These are phyloP conservation scores for Acleris laterana DNA, from an alignment of 2,888 invertebrate species.

Conservation along the genomic window DNA sequence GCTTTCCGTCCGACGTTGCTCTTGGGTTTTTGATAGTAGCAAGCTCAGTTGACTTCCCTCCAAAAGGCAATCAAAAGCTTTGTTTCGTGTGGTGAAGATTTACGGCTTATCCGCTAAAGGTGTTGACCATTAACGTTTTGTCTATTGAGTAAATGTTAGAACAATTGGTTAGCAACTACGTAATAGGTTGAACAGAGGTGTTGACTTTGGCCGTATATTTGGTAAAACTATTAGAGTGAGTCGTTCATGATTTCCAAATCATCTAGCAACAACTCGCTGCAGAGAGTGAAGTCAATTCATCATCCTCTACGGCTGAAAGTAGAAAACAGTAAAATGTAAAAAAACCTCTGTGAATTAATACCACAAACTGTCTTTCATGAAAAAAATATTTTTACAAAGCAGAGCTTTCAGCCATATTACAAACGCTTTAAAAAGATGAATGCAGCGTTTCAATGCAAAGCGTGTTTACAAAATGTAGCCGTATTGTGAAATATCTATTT, in stretches of 20 bases:
- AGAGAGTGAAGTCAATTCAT: slow-evolving; percentile 6
- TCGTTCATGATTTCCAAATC: slow-evolving; percentile 25
- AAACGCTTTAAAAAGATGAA: slow-evolving; percentile 12
- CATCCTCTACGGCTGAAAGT: slow-evolving; percentile 13
- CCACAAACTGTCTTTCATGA: slow-evolving; percentile 10
- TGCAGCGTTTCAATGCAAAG: slow-evolving; percentile 11
- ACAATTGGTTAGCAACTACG: slow-evolving; percentile 26
- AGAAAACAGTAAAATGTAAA: slow-evolving; percentile 16
- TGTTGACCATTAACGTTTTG: slow-evolving; percentile 29
- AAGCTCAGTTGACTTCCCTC: slow-evolving; percentile 2
- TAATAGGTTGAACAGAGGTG: slow-evolving; percentile 25
- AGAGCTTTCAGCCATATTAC: slow-evolving; percentile 22
- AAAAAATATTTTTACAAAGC: slow-evolving; percentile 25
- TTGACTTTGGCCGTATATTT: slow-evolving; percentile 24
- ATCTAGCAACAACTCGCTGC: slow-evolving; percentile 26
- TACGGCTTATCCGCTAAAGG: slow-evolving; percentile 20
- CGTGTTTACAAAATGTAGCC: neutral
- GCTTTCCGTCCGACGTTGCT: slow-evolving; percentile 16
- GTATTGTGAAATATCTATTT: neutral
- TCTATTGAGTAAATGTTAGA: slow-evolving; percentile 27
- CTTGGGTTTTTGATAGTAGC: slow-evolving; percentile 8
- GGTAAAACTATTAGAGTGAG: slow-evolving; percentile 26
- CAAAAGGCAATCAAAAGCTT: slow-evolving; percentile 7
- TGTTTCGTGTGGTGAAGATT: slow-evolving; percentile 17
- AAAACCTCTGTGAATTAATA: slow-evolving; percentile 29